Base-by-base conservation (phyloP, 2,888 invertebrate species). In the Strigamia transsilvanica region DNA sequence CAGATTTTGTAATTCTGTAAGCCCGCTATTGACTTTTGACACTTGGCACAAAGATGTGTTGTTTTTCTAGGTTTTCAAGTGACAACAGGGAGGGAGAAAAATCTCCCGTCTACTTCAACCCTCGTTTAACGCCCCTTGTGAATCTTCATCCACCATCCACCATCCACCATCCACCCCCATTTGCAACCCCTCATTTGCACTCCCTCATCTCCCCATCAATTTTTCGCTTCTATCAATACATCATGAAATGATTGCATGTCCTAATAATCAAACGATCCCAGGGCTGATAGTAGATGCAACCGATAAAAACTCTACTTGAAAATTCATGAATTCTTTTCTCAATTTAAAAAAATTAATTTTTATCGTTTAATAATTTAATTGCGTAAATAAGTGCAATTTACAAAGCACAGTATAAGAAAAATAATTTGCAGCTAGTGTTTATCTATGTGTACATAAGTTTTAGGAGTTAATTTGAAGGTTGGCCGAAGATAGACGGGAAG, bases 41-140 rank as follows among this genome's bases (percentile, higher is more conserved):
- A 73, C 73, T 73, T 32, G 73, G 73, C 73, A 73, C 73, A 73
- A 73, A 73, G 73, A 73, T 73, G 73, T 23, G 73, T 73, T 73
- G 73, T 73, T 73, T 73, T 73, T 73, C 73, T 27, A 27, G 32
- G 15, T 73, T 73, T 73, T 73, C 73, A 73, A 73, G 73, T 73
- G 73, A 73, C 73, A 73, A 32, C 32, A 73, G 32, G 13, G 32
- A 13, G 73, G 73, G 73, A 32, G 73, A 73, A 73, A 73, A 73
- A 73, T 32, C 32, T 27, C 73, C 32, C 56, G 15, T 56, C 56
- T 56, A 18, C 9, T 56, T 56, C 56, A 56, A 56, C 56, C 56
- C 56, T 56, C n/a, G 18, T 18, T 56, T 56, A 56, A 56, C 56
- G 7, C 56, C 56, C 56, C 18, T 56, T 21, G 21, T 18, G 56